Conservation (phyloP, 2,888 invertebrate species). For the Epirrhoe tristata region DNA sequence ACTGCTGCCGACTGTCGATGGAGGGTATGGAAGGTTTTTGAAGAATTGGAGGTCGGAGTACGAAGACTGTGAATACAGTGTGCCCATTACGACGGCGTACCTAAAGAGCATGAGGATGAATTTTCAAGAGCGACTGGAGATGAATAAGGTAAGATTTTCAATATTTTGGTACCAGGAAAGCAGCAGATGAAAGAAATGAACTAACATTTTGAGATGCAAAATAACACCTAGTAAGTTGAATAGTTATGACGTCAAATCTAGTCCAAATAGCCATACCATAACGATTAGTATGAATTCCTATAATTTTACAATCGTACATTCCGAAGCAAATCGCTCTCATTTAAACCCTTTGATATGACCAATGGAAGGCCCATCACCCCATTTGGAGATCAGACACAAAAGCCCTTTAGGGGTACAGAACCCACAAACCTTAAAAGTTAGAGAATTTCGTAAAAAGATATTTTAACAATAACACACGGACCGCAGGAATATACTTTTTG, state of each 20-base stretch:
- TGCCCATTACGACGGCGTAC: slow-evolving; percentile 96
- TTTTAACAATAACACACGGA: slow-evolving; percentile 38
- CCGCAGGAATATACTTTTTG: slow-evolving; percentile 59
- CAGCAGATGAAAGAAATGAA: not conserved
- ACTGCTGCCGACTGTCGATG: slow-evolving; percentile 68
- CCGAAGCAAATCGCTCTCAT: not conserved
- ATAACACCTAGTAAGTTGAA: not conserved
- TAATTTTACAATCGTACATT: not conserved
- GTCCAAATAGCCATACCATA: not conserved
- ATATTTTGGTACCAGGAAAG: not conserved
- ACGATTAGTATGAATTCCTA: not conserved
- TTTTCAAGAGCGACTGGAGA: slow-evolving; percentile 69
- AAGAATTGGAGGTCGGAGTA: slow-evolving; percentile 87
- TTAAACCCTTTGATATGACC: slow-evolving; percentile 1
- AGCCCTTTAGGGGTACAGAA: slow-evolving; percentile 18
- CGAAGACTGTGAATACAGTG: slow-evolving; percentile 90
- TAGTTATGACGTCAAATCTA: not conserved
- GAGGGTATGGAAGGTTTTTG: slow-evolving; percentile 77
- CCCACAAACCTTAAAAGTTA: slow-evolving; percentile 39
- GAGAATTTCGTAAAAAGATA: slow-evolving; percentile 38
- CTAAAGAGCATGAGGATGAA: slow-evolving; percentile 93
- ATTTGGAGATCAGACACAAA: slow-evolving; percentile 22
- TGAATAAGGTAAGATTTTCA: slow-evolving; percentile 67
- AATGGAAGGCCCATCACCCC: not conserved
- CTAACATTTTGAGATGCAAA: not conserved